These are phyloP conservation scores for Calosoma granatense DNA, from an alignment of 1,140 invertebrate genomes.

Conservation along the genomic window DNA sequence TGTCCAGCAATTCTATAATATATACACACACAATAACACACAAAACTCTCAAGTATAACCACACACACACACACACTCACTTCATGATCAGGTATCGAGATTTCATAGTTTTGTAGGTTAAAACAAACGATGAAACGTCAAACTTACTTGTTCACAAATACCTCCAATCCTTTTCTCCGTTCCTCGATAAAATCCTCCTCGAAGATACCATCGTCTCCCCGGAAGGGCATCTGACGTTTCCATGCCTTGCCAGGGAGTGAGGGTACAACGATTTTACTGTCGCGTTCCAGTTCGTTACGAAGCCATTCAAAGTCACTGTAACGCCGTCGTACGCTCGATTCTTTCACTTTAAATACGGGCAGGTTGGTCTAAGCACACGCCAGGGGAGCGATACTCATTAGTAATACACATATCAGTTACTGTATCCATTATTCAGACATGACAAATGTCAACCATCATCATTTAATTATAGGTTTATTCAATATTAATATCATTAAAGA, in stretches of 20 bases:
- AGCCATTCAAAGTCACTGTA: conserved; percentile 99
- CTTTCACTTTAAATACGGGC: conserved; percentile 99
- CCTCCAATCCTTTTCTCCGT: conserved; percentile 92
- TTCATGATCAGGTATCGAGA: too few species aligned
- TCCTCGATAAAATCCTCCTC: conserved; percentile 99
- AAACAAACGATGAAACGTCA: not conserved
- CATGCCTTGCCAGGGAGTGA: conserved; percentile 95
- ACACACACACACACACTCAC: too few species aligned
- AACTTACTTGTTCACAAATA: conserved; percentile 94
- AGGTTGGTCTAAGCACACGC: conserved; percentile 90
- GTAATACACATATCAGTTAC: not conserved
- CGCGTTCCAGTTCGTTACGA: conserved; percentile 94
- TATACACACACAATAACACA: not conserved
- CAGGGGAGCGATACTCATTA: conserved; percentile 23
- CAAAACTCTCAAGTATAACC: too few species aligned
- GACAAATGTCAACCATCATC: too few species aligned
- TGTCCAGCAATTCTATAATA: conserved; percentile 89
- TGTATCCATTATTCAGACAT: too few species aligned
- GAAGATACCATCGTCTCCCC: conserved; percentile 97
- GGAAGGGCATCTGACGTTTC: conserved; percentile 96
- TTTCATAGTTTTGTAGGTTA: not conserved
- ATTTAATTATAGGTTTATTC: too few species aligned
- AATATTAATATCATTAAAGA: too few species aligned
- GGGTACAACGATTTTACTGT: conserved; percentile 99
- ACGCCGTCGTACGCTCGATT: conserved; percentile 91